These are phyloP conservation scores for Drosophila yakuba DNA, from an alignment of 1,140 invertebrate species.

Conservation along the genomic window DNA sequence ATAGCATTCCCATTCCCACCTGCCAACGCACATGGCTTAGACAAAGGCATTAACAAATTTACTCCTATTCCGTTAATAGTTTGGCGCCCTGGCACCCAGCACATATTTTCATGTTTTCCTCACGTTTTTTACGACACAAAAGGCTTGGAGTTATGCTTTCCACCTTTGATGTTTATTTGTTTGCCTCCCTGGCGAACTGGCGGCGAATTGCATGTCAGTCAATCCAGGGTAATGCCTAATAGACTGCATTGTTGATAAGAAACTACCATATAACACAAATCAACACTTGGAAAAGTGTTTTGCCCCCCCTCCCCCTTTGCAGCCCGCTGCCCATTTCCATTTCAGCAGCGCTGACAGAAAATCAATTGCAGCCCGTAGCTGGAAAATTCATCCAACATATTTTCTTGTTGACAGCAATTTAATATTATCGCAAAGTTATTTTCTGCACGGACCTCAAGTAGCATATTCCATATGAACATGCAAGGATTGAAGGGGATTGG, in stretches of 20 bases:
- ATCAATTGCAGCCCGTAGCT: conserved; percentile 65
- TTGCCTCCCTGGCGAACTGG: conserved; percentile 32
- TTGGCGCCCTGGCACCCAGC: conserved; percentile 64
- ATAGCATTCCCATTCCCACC: conserved; percentile 42
- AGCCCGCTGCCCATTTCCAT: conserved; percentile 17
- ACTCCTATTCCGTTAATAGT: conserved; percentile 78
- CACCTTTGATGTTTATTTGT: conserved; percentile 79
- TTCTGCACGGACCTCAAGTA: conserved; percentile 67
- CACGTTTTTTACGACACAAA: conserved; percentile 72
- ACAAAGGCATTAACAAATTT: conserved; percentile 81
- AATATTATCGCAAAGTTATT: conserved; percentile 80
- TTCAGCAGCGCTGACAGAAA: conserved; percentile 70
- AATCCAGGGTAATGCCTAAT: conserved; percentile 62
- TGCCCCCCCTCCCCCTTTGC: conserved; percentile 14
- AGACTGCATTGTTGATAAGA: conserved; percentile 81
- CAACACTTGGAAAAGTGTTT: conserved; percentile 83
- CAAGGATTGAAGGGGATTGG: conserved; percentile 22
- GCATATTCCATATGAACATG: conserved; percentile 49
- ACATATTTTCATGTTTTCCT: conserved; percentile 40
- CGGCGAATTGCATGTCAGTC: conserved; percentile 65
- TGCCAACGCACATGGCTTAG: conserved; percentile 75
- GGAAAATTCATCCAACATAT: conserved; percentile 78
- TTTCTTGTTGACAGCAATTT: conserved; percentile 82
- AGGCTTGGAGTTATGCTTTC: conserved; percentile 64
- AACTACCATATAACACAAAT: conserved; percentile 76